Conservation (phyloP, 35 echinoderm and acorn worm genomes). For the Apostichopus parvimensis region DNA sequence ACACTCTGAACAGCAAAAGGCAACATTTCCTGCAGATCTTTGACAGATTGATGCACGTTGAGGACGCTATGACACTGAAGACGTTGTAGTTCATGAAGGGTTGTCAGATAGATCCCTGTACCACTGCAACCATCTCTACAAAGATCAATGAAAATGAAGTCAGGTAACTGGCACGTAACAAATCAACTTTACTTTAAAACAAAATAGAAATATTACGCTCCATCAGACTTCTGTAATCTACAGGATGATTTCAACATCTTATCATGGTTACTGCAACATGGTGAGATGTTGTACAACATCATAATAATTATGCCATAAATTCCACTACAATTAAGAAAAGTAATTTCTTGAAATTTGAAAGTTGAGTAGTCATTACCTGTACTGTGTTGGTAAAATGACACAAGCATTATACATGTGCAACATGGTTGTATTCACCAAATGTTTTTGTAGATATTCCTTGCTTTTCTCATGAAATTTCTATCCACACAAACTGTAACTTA, state of each 20-base stretch:
- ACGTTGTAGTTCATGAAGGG: constrained; percentile 4
- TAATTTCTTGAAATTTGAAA: neutral
- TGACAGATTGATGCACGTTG: neutral
- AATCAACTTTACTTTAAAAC: neutral
- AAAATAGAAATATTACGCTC: neutral
- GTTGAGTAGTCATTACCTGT: neutral
- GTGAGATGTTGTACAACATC: too few relatives aligned
- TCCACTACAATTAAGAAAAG: neutral
- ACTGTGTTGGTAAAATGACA: neutral
- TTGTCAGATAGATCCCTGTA: neutral
- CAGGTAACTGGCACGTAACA: neutral
- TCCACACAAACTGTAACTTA: neutral
- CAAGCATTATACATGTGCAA: neutral
- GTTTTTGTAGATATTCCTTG: neutral
- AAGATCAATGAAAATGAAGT: neutral
- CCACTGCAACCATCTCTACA: neutral
- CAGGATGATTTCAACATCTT: neutral
- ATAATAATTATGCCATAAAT: neutral
- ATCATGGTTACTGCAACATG: too few relatives aligned
- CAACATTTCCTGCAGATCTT: neutral
- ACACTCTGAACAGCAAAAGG: neutral
- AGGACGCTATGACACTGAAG: neutral
- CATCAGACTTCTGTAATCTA: neutral
- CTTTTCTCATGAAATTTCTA: too few relatives aligned
- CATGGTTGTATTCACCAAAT: neutral